phyloP scores from a whole-genome alignment of 1,140 invertebrate species.

The Scaptomyza pallida region DNA sequence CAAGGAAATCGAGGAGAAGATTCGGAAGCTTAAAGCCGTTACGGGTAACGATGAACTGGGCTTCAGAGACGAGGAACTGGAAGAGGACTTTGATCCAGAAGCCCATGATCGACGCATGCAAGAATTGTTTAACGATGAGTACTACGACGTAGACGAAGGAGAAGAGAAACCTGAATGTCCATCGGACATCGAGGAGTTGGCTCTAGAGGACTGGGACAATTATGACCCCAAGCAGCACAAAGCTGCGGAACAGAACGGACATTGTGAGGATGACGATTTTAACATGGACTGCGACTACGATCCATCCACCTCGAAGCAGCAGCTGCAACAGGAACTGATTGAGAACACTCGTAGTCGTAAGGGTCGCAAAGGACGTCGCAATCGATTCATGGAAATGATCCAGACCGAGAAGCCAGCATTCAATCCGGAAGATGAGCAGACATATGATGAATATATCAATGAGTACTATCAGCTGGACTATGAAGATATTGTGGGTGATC shows the following conservation, averaged over 20 bases:
- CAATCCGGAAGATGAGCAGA: constrained; percentile 90
- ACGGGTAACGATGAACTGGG: constrained; percentile 90
- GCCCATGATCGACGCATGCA: constrained; percentile 95
- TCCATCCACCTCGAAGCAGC: constrained; percentile 85
- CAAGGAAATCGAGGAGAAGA: constrained; percentile 95
- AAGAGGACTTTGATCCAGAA: constrained; percentile 97
- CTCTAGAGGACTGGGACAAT: constrained; percentile 90
- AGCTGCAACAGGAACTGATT: constrained; percentile 86
- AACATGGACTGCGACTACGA: constrained; percentile 96
- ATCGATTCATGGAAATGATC: constrained; percentile 89
- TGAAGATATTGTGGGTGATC: constrained; percentile 96
- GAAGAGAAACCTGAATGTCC: constrained; percentile 92
- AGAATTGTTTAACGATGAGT: constrained; percentile 93
- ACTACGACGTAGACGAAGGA: constrained; percentile 90
- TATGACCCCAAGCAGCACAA: constrained; percentile 85
- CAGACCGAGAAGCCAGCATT: constrained; percentile 91
- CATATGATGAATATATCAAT: constrained; percentile 95
- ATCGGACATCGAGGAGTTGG: constrained; percentile 89
- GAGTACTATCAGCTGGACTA: constrained; percentile 97
- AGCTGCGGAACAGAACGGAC: constrained; percentile 74
- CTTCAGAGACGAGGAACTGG: constrained; percentile 89
- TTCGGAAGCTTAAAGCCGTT: constrained; percentile 94
- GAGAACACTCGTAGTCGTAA: constrained; percentile 86
- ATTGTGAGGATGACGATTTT: constrained; percentile 93
- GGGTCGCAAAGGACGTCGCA: constrained; percentile 86